Evolutionary conservation across 2,888 invertebrate genomes (phyloP).

Genomic region (Lasioglossum villosulum): DNA sequence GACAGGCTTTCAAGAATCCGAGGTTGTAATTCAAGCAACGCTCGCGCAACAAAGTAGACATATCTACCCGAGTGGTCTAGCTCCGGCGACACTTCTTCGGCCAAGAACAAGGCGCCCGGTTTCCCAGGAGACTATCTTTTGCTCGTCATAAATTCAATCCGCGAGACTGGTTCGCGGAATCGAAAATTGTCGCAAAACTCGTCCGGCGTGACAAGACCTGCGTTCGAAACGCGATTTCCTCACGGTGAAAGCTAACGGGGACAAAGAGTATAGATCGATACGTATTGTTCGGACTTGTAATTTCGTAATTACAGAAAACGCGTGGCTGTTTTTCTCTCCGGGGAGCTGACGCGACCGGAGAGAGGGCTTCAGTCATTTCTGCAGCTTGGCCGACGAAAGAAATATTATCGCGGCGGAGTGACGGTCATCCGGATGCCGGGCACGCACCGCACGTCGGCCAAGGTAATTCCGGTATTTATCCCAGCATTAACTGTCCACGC

Average conservation of each 20-base stretch:
- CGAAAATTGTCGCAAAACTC: slow-evolving; percentile 28
- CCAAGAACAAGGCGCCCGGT: neutral
- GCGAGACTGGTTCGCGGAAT: slow-evolving; percentile 14
- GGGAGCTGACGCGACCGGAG: neutral
- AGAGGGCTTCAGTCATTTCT: neutral
- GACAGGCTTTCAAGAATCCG: neutral
- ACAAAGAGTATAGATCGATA: neutral
- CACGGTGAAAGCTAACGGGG: slow-evolving; percentile 9
- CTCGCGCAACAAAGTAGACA: neutral
- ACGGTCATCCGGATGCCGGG: slow-evolving; percentile 45
- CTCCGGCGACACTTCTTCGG: neutral
- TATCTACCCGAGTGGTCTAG: neutral
- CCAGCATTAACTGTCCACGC: slow-evolving; percentile 49
- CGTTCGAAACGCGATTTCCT: neutral
- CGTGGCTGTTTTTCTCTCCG: slow-evolving; percentile 8
- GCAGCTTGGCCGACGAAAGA: neutral
- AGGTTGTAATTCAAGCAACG: neutral
- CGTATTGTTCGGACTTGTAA: slow-evolving; percentile 6
- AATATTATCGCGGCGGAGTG: slow-evolving; percentile 30
- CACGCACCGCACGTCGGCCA: slow-evolving; percentile 53
- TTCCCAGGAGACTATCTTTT: neutral
- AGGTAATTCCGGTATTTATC: slow-evolving; percentile 58
- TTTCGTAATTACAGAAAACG: slow-evolving; percentile 29
- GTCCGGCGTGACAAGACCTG: neutral
- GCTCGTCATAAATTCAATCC: slow-evolving; percentile 18